Evolutionary conservation across 2,113 vertebrate genomes (phyloP), one percentile per base, ranked within the genome.

Genomic region (Protobothrops flavoviridis): DNA sequence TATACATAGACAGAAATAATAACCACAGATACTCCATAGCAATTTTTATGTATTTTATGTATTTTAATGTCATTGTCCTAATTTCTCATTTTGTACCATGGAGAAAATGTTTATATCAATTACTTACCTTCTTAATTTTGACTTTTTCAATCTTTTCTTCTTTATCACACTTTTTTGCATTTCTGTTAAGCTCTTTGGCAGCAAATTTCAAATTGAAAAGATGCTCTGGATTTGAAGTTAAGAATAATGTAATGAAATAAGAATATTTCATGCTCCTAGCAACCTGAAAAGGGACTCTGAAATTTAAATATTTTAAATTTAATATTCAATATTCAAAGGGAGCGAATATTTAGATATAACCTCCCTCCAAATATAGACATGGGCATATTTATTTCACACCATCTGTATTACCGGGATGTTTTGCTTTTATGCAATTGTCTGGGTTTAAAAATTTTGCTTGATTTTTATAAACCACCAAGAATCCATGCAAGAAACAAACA

Each of bases 201-300:
- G 98, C 98, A 96, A 99, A 98, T 95, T 99, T 99, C 94, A 99
- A 96, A 93, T 99, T 99, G 96, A 99, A 99, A 64, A 99, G 98
- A 90, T 99, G 93, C 92, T 99, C 98, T 99, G 96, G 86, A 90
- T 94, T 0, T 6, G 21, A 91, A 85, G 95, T 98, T 97, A 98
- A 98, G 97, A 97, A 17, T 56, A 69, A 64, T 91, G 29, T n/a
- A 26, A 15, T 15, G 13, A 74, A 26, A 55, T 24, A 53, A 4
- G 12, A 81, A 26, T 23, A 0, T 53, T 50, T 20, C 12, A 50
- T 5, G 23, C 21, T 85, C 53, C 20, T 56, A 6, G 0, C 0
- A 0, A 3, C 23, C 69, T 43, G 59, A 50, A n/a, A 10, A 53
- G 2, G 6, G 5, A 15, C 86, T 89, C 53, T 33, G 15, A 9